Conservation (phyloP, 2,797 vertebrate species). For the Fistularia tabacaria region DNA sequence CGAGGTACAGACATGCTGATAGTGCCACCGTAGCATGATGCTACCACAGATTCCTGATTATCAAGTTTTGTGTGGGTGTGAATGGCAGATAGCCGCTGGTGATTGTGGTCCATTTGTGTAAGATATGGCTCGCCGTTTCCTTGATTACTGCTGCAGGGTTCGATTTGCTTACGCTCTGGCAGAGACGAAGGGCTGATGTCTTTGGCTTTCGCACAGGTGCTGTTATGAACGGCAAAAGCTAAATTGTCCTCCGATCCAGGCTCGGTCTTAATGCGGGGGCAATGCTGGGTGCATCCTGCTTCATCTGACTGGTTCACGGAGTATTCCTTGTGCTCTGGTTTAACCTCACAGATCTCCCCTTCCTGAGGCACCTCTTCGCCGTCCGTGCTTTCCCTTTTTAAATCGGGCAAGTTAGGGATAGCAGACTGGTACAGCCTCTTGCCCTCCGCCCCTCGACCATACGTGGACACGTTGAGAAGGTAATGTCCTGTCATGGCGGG, state of each 20-base stretch:
- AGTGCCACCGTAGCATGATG: conserved; percentile 84
- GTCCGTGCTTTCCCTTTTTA: conserved; percentile 69
- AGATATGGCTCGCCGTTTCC: conserved; percentile 74
- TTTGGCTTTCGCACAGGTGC: conserved; percentile 71
- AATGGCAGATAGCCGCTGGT: conserved; percentile 68
- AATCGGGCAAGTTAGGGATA: conserved; percentile 56
- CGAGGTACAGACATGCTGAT: conserved; percentile 89
- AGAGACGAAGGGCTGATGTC: conserved; percentile 76
- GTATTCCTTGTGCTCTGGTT: conserved; percentile 70
- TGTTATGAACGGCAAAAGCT: conserved; percentile 35
- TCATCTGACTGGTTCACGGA: conserved; percentile 31
- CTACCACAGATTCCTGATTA: conserved; percentile 58
- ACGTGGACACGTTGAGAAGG: conserved; percentile 94
- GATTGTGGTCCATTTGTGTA: conserved; percentile 49
- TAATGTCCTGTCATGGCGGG: conserved; percentile 98
- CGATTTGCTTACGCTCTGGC: conserved; percentile 71
- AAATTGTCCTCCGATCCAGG: conserved; percentile 46
- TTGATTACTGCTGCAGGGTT: conserved; percentile 65
- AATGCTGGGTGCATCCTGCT: conserved; percentile 25
- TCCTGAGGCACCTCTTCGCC: conserved; percentile 55
- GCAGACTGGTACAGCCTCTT: conserved; percentile 73
- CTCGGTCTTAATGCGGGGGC: conserved; percentile 68
- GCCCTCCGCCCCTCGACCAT: conserved; percentile 87
- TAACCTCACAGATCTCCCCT: conserved; percentile 34
- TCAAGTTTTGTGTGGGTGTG: conserved; percentile 72